Percentiles rank a stretch among this genome's conserved stretches.
Evolutionary conservation across 2,888 invertebrate genomes (phyloP).

Genomic region (Chymomyza amoena): DNA sequence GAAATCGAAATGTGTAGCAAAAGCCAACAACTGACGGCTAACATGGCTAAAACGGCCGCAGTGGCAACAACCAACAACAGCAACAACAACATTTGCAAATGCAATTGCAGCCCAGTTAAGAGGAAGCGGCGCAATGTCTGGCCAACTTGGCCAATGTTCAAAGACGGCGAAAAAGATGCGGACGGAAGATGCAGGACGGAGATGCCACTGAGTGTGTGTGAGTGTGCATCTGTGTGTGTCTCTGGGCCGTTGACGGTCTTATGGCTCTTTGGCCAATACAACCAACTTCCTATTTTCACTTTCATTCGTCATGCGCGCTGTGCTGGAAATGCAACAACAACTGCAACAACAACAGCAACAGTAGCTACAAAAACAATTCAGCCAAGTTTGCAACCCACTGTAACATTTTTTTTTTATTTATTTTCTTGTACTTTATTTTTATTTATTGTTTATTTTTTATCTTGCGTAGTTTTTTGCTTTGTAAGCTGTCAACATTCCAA

Average conservation of each 20-base stretch:
- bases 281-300: constrained; percentile 72
- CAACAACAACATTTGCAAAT: constrained; percentile 9
- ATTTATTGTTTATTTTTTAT: constrained; percentile 25
- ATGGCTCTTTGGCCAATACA: constrained; percentile 38
- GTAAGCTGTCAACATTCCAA: constrained; percentile 57
- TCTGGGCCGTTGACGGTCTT: constrained; percentile 54
- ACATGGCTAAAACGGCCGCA: background rate
- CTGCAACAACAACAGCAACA: constrained; percentile 7
- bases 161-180: background rate
- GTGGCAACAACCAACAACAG: background rate
- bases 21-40: constrained; percentile 39
- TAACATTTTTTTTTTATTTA: constrained; percentile 29
- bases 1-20: constrained; percentile 54
- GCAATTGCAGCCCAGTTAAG: constrained; percentile 4
- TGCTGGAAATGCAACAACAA: constrained; percentile 49
- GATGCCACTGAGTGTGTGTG: constrained; percentile 11
- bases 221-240: constrained; percentile 10
- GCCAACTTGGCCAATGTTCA: constrained; percentile 62
- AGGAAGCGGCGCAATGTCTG: constrained; percentile 50
- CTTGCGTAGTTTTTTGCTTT: constrained; percentile 1
- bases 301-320: constrained; percentile 65
- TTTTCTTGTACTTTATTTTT: constrained; percentile 18
- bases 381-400: constrained; percentile 37
- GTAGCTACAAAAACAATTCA: background rate
- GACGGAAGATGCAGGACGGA: constrained; percentile 23